Conservation (phyloP, 2,113 vertebrate genomes). For the Felis catus region DNA sequence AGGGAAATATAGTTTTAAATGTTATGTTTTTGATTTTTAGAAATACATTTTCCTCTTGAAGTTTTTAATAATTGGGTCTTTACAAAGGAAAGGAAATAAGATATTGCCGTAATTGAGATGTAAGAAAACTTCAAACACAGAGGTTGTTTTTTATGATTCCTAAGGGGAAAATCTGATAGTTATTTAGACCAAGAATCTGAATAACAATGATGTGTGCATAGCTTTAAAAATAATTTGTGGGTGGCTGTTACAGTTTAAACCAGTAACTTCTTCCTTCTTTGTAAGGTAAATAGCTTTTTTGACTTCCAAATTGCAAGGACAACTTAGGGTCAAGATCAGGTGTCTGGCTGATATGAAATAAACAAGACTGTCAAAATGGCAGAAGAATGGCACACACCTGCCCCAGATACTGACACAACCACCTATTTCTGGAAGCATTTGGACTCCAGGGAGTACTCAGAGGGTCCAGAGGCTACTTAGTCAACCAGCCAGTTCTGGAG, state of each 20-base stretch:
- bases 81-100: slow-evolving; percentile 27
- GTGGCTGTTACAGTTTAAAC: slow-evolving; percentile 46
- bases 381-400: slow-evolving; percentile 1
- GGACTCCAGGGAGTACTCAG: background rate
- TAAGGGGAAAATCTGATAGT: slow-evolving; percentile 57
- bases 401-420: background rate
- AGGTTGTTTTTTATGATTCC: slow-evolving; percentile 63
- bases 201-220: slow-evolving; percentile 39
- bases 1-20: background rate
- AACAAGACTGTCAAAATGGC: slow-evolving; percentile 46
- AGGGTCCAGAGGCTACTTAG: background rate
- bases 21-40: background rate
- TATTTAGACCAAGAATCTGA: slow-evolving; percentile 63
- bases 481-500: slow-evolving; percentile 45
- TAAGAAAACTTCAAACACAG: slow-evolving; percentile 64
- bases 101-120: slow-evolving; percentile 19
- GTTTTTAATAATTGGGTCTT: background rate
- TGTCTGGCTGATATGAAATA: slow-evolving; percentile 53
- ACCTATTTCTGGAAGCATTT: background rate
- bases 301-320: slow-evolving; percentile 60
- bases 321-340: slow-evolving; percentile 63
- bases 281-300: slow-evolving; percentile 69
- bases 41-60: background rate
- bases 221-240: slow-evolving; percentile 78
- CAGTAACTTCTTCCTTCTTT: slow-evolving; percentile 52